Evolutionary conservation across 2,888 invertebrate species (phyloP).

Genomic region (Ellobium chinense): DNA sequence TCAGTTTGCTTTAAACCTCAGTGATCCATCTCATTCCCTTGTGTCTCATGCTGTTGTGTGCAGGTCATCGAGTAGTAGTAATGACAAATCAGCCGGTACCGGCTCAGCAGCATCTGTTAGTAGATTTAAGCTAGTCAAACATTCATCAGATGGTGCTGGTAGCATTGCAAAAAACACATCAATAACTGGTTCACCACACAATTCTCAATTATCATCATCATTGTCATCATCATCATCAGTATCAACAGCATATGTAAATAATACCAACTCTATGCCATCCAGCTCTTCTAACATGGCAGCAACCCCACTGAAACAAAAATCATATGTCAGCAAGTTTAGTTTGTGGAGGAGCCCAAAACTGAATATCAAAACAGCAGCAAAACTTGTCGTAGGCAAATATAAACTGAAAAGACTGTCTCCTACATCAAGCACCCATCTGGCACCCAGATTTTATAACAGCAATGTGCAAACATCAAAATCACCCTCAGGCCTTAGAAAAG

Average conservation of each 20-base stretch:
- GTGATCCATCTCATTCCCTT: too few species aligned
- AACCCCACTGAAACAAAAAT: background rate
- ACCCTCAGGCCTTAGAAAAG: background rate
- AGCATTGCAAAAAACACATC: background rate
- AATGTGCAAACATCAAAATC: background rate
- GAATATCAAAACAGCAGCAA: conserved; percentile 48
- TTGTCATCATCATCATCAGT: background rate
- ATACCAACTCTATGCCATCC: background rate
- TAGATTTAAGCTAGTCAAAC: conserved; percentile 26
- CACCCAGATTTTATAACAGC: background rate
- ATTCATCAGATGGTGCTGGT: background rate
- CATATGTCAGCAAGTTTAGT: conserved; percentile 3
- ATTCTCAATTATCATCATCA: background rate
- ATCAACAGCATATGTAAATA: background rate
- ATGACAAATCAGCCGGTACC: background rate
- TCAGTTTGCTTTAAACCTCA: too few species aligned
- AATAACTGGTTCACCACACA: background rate
- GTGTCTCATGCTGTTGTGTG: too few species aligned
- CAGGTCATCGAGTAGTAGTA: too few species aligned
- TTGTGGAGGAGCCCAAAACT: conserved; percentile 3
- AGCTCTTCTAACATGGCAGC: background rate
- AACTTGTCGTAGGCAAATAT: conserved; percentile 54
- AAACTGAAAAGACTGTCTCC: conserved; percentile 50
- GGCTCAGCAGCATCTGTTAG: background rate
- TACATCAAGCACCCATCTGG: conserved; percentile 2